These are phyloP conservation scores for Drosophila cracens DNA, from an alignment of 2,888 invertebrate species.

Conservation along the genomic window DNA sequence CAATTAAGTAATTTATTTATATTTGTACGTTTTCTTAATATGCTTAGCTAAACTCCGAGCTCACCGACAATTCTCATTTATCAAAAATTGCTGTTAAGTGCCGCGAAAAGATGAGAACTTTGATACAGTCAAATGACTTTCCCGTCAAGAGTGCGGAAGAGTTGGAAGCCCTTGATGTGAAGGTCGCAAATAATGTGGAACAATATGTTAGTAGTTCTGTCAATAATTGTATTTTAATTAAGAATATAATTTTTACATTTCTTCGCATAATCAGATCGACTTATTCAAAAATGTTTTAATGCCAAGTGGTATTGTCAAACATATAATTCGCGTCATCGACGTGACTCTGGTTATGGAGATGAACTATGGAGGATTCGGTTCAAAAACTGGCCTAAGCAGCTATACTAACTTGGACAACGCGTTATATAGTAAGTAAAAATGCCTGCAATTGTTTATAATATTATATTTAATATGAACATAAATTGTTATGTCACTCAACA, in stretches of 20 bases:
- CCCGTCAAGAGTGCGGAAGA: slow-evolving; percentile 36
- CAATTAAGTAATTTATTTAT: not conserved
- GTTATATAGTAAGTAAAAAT: slow-evolving; percentile 4
- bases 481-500: not conserved
- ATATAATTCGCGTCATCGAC: slow-evolving; percentile 43
- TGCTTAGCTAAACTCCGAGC: not conserved
- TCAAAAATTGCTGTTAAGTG: slow-evolving; percentile 1
- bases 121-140: slow-evolving; percentile 35
- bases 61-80: slow-evolving; percentile 1
- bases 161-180: slow-evolving; percentile 35
- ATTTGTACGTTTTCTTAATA: not conserved
- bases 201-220: slow-evolving; percentile 41
- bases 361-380: slow-evolving; percentile 40
- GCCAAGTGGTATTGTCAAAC: slow-evolving; percentile 41
- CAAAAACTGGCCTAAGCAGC: slow-evolving; percentile 38
- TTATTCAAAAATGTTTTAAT: slow-evolving; percentile 32
- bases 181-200: slow-evolving; percentile 36
- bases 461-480: not conserved
- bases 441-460: not conserved
- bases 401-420: slow-evolving; percentile 17
- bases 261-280: slow-evolving; percentile 24
- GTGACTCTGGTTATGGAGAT: slow-evolving; percentile 40
- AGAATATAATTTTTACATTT: not conserved
- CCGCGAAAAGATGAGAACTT: slow-evolving; percentile 24
- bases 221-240: not conserved